Evolutionary conservation across 1,140 invertebrate genomes (phyloP), one percentile per base, ranked within the genome.

Genomic region (Penaeus vannamei): DNA sequence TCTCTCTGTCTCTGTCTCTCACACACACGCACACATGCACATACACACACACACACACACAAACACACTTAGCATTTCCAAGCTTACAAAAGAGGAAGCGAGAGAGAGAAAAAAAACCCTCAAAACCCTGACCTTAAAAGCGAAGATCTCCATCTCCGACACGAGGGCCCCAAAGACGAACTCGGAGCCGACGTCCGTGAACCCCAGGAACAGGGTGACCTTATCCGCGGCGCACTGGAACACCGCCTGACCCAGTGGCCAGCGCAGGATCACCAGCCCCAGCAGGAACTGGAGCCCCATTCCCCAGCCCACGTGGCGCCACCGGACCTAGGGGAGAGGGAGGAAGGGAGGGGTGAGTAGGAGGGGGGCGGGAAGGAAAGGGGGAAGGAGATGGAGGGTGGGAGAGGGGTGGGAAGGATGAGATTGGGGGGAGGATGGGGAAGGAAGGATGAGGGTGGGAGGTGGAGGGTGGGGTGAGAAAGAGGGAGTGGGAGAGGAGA

Each of bases 91-190:
- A 53, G 53, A 53, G 53, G 14, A 12, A 53, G 5, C 10, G 53
- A 7, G 10, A 46, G 42, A 46, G 42, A 46, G 42, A 53, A 17
- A 53, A 53, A 10, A 17, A 17, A 0, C 10, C 46, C 46, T 8
- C 10, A 3, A 53, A 12, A 53, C 3, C 66, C 94, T 94, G 94
- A 97, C 97, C 91, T 95, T 94, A 93, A 98, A 98, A 14, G 96
- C 97, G 92, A 97, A 98, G 14, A 97, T 94, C 12, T 88, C 86
- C 19, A 95, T 92, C 5, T 93, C 92, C 7, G 93, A 92, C 7
- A 97, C 94, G 0, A 97, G 92, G 12, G 96, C 94, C 1, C 97
- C 97, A 92, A 97, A 99, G 0, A 98, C 96, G 92, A 99, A 98
- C 2, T 92, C 93, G 0, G 97, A 95, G 0, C 98, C 98, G 1